A percentile compares a stretch with the other conserved stretches of the same genome.
phyloP scores from a whole-genome alignment of 2,888 invertebrate genomes.

The Synergus japonicus region DNA sequence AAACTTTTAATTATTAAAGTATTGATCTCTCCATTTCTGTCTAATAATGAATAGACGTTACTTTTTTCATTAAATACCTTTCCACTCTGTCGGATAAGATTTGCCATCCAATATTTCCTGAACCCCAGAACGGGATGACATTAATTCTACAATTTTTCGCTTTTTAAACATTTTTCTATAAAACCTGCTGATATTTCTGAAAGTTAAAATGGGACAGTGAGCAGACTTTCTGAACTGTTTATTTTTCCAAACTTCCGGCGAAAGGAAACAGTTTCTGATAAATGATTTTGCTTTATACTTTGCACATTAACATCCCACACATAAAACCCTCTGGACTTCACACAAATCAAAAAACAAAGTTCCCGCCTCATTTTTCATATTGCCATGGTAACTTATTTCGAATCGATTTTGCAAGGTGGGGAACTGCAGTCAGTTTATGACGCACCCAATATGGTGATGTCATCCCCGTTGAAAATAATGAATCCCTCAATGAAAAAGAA shows the following conservation, averaged over 20 bases:
- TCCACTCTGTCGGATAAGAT: not conserved
- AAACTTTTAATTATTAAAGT: too few species aligned
- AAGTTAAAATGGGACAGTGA: too few species aligned
- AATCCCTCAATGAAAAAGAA: not conserved
- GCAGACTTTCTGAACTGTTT: too few species aligned
- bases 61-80: not conserved
- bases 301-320: not conserved
- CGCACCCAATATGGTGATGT: slow-evolving; percentile 20
- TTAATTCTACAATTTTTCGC: too few species aligned
- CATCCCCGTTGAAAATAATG: not conserved
- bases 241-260: too few species aligned
- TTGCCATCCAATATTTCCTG: not conserved
- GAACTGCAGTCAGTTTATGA: slow-evolving; percentile 35
- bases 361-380: slow-evolving; percentile 26
- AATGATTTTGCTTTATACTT: not conserved
- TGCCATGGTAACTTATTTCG: slow-evolving; percentile 35
- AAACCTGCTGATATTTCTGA: too few species aligned
- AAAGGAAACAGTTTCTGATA: not conserved
- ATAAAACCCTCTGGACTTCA: not conserved
- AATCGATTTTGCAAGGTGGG: slow-evolving; percentile 30
- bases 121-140: too few species aligned
- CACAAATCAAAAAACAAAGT: slow-evolving; percentile 1
- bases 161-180: not conserved
- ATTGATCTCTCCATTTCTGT: too few species aligned
- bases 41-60: too few species aligned